A percentile compares a stretch with the other conserved stretches of the same genome.
phyloP scores from a whole-genome alignment of 2,888 invertebrate species.

The Ochropacha duplaris region DNA sequence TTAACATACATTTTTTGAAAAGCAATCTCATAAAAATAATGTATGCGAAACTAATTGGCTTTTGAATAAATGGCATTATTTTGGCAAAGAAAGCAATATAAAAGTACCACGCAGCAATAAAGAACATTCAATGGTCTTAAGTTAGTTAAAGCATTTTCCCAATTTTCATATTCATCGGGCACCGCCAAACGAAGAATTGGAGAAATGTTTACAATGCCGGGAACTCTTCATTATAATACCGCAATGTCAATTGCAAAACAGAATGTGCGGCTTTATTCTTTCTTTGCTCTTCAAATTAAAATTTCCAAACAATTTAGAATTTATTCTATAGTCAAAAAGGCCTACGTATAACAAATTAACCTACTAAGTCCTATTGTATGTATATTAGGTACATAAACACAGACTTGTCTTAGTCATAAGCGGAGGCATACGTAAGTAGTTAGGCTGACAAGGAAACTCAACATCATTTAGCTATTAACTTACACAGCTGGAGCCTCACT shows the following conservation, averaged over 20 bases:
- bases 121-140: not conserved
- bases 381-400: not conserved
- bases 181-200: not conserved
- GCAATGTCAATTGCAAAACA: not conserved
- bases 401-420: not conserved
- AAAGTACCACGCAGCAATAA: not conserved
- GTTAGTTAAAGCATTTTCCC: not conserved
- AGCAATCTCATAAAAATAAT: not conserved
- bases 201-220: constrained; percentile 1
- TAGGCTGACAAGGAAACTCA: not conserved
- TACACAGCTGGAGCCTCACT: not conserved
- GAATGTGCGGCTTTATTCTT: not conserved
- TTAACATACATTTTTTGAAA: not conserved
- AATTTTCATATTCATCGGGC: not conserved
- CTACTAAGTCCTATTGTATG: no score
- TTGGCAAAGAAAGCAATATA: not conserved
- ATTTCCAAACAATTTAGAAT: not conserved
- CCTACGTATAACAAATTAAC: no score
- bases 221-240: constrained; percentile 1
- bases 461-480: not conserved
- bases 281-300: not conserved
- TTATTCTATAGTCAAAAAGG: not conserved
- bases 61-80: not conserved
- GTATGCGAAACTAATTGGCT: not conserved
- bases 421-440: not conserved